Conservation (phyloP, 2,113 vertebrate species). For the Microtus montanus region DNA sequence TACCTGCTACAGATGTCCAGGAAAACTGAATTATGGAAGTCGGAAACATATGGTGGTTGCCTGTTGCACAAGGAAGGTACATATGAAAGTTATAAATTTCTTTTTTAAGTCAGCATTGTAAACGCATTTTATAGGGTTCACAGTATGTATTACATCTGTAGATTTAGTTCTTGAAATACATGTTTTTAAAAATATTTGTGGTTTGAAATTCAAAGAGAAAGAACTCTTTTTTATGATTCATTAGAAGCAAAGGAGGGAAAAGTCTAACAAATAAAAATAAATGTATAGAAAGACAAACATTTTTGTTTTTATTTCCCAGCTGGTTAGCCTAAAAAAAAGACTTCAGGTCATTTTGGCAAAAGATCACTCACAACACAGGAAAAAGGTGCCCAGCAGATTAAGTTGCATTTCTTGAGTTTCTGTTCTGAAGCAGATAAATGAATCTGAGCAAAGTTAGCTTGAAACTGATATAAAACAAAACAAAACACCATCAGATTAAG, state of each 20-base stretch:
- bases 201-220: conserved; percentile 75
- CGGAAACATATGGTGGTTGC: conserved; percentile 88
- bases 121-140: conserved; percentile 89
- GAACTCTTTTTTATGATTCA: conserved; percentile 77
- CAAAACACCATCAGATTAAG: conserved; percentile 9
- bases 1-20: conserved; percentile 89
- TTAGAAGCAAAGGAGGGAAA: conserved; percentile 17
- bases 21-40: conserved; percentile 88
- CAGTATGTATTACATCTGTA: conserved; percentile 89
- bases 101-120: conserved; percentile 88
- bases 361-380: conserved; percentile 75
- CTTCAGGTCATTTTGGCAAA: conserved; percentile 83
- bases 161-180: conserved; percentile 87
- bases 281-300: conserved; percentile 44
- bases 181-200: conserved; percentile 82
- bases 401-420: neutral
- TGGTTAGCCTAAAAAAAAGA: conserved; percentile 76
- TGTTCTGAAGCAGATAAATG: conserved; percentile 5
- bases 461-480: neutral
- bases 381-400: neutral
- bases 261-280: conserved; percentile 78
- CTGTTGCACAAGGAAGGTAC: conserved; percentile 86
- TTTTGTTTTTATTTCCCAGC: conserved; percentile 60
- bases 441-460: conserved; percentile 29
- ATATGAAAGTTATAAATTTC: conserved; percentile 91